Evolutionary conservation across 2,113 vertebrate genomes (phyloP).

Genomic region (Corythaeola cristata): DNA sequence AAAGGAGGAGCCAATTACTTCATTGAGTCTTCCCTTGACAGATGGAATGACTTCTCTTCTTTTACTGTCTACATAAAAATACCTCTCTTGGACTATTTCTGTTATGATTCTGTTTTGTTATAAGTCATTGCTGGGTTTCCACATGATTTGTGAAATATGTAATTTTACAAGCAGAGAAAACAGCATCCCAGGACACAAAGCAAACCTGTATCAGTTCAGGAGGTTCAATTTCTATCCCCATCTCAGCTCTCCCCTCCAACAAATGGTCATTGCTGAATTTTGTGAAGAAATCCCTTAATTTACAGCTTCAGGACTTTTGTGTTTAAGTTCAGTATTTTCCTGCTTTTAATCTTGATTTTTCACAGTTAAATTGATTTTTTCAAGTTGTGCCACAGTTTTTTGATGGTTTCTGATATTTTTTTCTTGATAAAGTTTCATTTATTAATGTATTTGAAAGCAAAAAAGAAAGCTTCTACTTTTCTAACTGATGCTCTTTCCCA

Average conservation of each 20-base stretch:
- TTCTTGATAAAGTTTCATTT: neutral
- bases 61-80: neutral
- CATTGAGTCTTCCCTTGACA: neutral
- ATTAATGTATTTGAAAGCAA: neutral
- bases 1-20: neutral
- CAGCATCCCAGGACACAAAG: neutral
- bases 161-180: neutral
- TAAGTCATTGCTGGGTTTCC: neutral
- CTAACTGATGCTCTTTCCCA: neutral
- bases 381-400: neutral
- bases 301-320: neutral
- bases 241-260: neutral
- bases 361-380: neutral
- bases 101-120: neutral
- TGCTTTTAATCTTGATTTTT: neutral
- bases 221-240: neutral
- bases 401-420: neutral
- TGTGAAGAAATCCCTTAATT: neutral
- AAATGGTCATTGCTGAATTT: neutral
- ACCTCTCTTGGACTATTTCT: neutral
- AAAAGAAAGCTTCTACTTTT: neutral
- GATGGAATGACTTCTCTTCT: neutral
- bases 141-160: neutral
- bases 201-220: neutral
- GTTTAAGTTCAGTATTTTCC: neutral